phyloP scores from a whole-genome alignment of 2,113 vertebrate species.

The Anser cygnoides region DNA sequence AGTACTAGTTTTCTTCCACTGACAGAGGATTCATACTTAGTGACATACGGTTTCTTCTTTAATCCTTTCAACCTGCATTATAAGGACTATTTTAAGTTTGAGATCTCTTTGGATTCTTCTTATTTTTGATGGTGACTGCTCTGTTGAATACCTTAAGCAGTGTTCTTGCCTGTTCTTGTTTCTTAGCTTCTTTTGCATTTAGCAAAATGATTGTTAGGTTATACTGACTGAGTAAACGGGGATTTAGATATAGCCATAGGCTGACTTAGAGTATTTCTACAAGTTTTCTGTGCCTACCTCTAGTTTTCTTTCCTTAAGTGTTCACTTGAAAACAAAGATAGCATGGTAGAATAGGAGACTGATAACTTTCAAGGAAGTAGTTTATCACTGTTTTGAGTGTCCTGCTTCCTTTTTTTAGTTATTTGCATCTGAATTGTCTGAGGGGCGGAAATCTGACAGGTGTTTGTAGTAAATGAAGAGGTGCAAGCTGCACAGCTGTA shows the following conservation, averaged over 20 bases:
- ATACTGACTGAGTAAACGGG: background rate
- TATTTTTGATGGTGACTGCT: background rate
- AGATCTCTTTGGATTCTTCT: background rate
- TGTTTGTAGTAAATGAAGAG: background rate
- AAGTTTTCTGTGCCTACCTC: background rate
- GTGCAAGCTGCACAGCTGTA: background rate
- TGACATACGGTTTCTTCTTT: background rate
- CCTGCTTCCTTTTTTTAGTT: background rate
- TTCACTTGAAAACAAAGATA: background rate
- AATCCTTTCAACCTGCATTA: background rate
- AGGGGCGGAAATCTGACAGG: rapidly evolving
- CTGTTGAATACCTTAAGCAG: background rate
- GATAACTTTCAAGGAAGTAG: background rate
- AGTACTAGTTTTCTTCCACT: background rate
- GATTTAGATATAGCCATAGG: background rate
- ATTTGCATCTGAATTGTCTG: background rate
- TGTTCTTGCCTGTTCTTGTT: background rate
- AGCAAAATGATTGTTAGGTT: rapidly evolving
- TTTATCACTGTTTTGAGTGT: background rate
- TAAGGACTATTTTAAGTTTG: background rate
- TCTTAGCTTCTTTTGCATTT: background rate
- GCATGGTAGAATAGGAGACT: background rate
- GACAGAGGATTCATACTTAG: background rate
- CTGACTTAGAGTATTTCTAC: background rate
- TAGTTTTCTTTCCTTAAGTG: background rate